Evolutionary conservation across 2,113 vertebrate genomes (phyloP), one percentile per base, ranked within the genome.

Genomic region (Malurus alboscapulatus): DNA sequence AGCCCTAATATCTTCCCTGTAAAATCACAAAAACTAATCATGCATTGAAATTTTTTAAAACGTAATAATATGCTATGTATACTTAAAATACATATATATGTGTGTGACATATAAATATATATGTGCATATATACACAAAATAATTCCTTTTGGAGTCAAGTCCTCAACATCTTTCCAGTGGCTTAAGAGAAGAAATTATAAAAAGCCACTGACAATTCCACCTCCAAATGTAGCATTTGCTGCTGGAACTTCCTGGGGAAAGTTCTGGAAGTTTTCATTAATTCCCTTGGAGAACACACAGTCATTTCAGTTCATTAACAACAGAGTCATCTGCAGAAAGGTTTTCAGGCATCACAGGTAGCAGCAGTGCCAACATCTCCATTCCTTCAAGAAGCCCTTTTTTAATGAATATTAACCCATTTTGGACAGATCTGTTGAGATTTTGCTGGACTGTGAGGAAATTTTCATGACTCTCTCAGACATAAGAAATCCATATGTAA

Each of bases 101-200:
- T n/a, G 4, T 14, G 13, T 32, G 6, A 17, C 9, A 5, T 9
- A 17, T 5, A 18, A 6, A 10, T 16, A 13, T 8, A 18, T 21
- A 2, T 26, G 4, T 29, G 14, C 6, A 21, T 2, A 13, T 10
- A 38, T 3, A 19, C 3, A 11, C 4, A 29, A 48, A 59, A 26
- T 40, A 65, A 51, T 18, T 50, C 15, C 61, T 6, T 36, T 11
- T 15, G 34, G 14, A 53, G 40, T 30, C 24, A 80, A 47, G 22
- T 24, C 17, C 26, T 80, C 38, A 44, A 7, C 3, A 59, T 14
- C 19, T 29, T 62, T 61, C 27, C 1, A 1, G 3, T 19, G 32
- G 22, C 10, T 66, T 42, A 86, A 13, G 25, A 19, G 53, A 54
- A 58, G 55, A 93, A 90, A n/a, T 7, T 0, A 9, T 22, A 54